phyloP scores from a whole-genome alignment of 2,113 vertebrate genomes.

The Syrrhaptes paradoxus region DNA sequence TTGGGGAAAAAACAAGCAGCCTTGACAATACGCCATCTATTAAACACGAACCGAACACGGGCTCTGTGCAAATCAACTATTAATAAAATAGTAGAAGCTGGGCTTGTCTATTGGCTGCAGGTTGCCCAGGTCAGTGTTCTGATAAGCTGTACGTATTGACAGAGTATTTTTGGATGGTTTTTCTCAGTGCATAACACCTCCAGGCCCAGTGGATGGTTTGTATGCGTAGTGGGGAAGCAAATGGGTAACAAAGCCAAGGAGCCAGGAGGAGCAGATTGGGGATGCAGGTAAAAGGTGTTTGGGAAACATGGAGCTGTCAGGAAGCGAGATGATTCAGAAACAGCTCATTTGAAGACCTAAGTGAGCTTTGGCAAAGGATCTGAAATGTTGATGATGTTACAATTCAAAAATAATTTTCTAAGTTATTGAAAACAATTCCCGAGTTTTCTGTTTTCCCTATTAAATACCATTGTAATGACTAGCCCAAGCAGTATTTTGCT shows the following conservation, averaged over 20 bases:
- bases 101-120: neutral
- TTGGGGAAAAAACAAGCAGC: neutral
- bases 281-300: neutral
- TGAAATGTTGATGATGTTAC: neutral
- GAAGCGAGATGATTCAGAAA: neutral
- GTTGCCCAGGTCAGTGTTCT: neutral
- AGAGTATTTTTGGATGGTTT: neutral
- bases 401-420: neutral
- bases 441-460: neutral
- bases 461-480: fast-evolving
- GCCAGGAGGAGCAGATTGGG: neutral
- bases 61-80: neutral
- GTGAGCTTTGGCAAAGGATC: neutral
- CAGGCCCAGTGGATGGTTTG: neutral
- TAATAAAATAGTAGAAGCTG: neutral
- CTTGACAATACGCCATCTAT: neutral
- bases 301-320: neutral
- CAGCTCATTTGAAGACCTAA: neutral
- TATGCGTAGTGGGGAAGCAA: neutral
- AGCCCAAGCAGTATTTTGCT: neutral
- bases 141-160: too few relatives aligned
- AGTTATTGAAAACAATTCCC: neutral
- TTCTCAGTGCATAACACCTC: too few relatives aligned
- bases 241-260: neutral
- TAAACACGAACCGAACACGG: neutral